Evolutionary conservation across 2,797 vertebrate genomes (phyloP), one percentile per base, ranked within the genome.

Genomic region (Hypotaenidia okinawae): DNA sequence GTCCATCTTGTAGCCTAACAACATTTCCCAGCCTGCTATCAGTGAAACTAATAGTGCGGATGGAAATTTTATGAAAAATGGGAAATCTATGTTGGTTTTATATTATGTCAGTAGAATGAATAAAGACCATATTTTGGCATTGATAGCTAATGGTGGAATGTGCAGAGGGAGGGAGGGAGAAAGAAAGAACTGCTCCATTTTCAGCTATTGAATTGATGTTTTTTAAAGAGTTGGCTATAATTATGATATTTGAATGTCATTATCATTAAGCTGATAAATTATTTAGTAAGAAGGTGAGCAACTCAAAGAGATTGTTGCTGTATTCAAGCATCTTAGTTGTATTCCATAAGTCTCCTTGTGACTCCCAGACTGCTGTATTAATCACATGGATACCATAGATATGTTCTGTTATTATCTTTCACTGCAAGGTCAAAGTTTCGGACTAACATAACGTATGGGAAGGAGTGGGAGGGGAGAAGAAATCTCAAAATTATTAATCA

Each of bases 221-320:
- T 98, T 97, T 97, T 97, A 97, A 97, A 97, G 95, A 97, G 93
- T 97, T 72, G 11, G 96, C 97, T 98, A 97, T 98, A 99, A 99
- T 99, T 99, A 99, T 98, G 97, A 98, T 98, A 99, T 99, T 99
- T 99, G 98, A 99, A 99, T 99, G 98, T 98, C 98, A 98, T 98
- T 98, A 98, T 98, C 98, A 98, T 99, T 99, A 99, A 98, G 97
- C 96, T 99, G 98, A 99, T 99, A 97, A 98, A 98, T 98, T 98
- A 98, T 98, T 98, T 97, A 97, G 96, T 90, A 93, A 96, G 96
- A 96, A 97, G 96, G 96, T 97, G 97, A 98, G 95, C 69, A 94
- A 95, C 41, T n/a, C 59, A 4, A 91, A 93, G 84, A 96, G 93
- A 96, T 95, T 75, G 77, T 96, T 84, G 67, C 93, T 93, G 95